Base-by-base conservation (phyloP, 2,888 invertebrate species). In the Pyrrhosoma nymphula region DNA sequence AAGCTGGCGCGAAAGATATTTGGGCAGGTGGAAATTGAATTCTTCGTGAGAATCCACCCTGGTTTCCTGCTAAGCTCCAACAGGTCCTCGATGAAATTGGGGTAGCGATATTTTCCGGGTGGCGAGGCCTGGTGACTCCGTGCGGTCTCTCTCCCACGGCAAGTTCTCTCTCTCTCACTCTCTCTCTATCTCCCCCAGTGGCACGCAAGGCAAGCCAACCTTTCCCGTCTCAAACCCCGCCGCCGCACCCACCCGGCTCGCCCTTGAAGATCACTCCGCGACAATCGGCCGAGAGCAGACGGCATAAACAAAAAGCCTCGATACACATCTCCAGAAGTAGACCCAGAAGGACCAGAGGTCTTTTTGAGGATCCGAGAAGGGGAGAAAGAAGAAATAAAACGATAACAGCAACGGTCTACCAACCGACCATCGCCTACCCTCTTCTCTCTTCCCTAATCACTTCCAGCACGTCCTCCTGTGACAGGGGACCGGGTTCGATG, bases 281-380 rank as follows among this genome's bases (percentile, higher is more conserved):
- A 63, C 93, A 47, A 69, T 47, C 93, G 69, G 69, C 69, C 93
- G 47, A 69, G 39, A 91, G 39, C 26, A 35, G 69, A 69, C 69
- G 39, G 75, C 60, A 60, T 82, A 82, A 82, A 69, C 91, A 60
- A 63, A 60, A 63, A 63, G 35, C 47, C 69, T 93, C 93, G 93
- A 93, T 93, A 93, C 47, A n/a, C 39, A 93, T 93, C 93, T 93
- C 26, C 91, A 23, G 47, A 93, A 10, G 35, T 8, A n/a, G 82
- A 35, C 16, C 82, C 69, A 20, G 26, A 26, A 55, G 47, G 93
- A 69, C 30, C 35, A 82, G 60, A 60, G n/a, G 20, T 69, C 82
- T 82, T 35, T 82, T 82, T 82, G 82, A 82, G 35, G 82, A 23
- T 69, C 35, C 35, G 82, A 16, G 35, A 18, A 82, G 26, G 16